Evolutionary conservation across 1,140 invertebrate genomes (phyloP).

Genomic region (Drosophila kurseongensis): DNA sequence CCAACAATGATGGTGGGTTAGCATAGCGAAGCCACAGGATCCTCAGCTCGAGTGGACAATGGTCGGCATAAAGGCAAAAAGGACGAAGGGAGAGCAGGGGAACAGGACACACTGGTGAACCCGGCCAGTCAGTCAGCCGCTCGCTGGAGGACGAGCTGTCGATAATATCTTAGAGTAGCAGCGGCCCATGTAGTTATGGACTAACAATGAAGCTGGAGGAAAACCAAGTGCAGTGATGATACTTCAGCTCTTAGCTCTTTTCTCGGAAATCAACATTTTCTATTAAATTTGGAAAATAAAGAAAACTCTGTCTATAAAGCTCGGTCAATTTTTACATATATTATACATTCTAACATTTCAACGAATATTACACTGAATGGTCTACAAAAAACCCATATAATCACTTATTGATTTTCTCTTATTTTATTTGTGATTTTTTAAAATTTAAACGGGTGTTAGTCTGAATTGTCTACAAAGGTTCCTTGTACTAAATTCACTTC

Average conservation of each 20-base stretch:
- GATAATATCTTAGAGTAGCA: constrained; percentile 82
- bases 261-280: neutral
- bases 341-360: too few species aligned
- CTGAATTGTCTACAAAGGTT: too few species aligned
- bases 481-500: too few species aligned
- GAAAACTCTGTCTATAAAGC: too few species aligned
- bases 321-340: too few species aligned
- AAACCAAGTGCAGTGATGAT: constrained; percentile 14
- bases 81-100: neutral
- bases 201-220: constrained; percentile 67
- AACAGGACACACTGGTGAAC: constrained; percentile 23
- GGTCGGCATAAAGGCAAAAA: constrained; percentile 43
- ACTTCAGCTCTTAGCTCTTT: neutral
- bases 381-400: too few species aligned
- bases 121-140: constrained; percentile 51
- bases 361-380: too few species aligned
- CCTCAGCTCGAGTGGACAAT: constrained; percentile 62
- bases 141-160: constrained; percentile 74
- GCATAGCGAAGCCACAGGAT: constrained; percentile 35
- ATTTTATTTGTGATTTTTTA: too few species aligned
- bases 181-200: constrained; percentile 66
- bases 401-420: too few species aligned
- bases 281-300: neutral
- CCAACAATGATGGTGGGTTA: constrained; percentile 71
- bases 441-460: too few species aligned